These are phyloP conservation scores for Aselliscus stoliczkanus DNA, from an alignment of 2,797 vertebrate species.

Conservation along the genomic window DNA sequence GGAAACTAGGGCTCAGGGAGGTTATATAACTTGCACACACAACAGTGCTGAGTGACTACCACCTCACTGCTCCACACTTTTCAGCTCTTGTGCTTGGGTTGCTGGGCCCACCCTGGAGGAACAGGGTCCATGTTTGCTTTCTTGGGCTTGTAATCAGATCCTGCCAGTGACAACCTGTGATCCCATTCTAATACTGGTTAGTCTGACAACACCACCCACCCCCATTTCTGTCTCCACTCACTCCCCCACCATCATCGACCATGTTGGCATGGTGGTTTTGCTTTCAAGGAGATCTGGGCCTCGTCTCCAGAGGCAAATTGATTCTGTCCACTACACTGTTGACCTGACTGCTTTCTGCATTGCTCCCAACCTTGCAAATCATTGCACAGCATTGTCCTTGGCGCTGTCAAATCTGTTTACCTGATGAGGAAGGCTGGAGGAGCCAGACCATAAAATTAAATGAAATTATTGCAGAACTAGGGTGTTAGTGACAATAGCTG, in stretches of 20 bases:
- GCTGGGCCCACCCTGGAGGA: background rate
- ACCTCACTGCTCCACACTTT: background rate
- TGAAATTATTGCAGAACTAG: conserved; percentile 60
- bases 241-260: background rate
- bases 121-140: background rate
- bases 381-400: conserved; percentile 40
- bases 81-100: background rate
- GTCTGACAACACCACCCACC: rapidly evolving
- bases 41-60: background rate
- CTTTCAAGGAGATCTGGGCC: background rate
- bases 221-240: too few relatives aligned
- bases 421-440: conserved; percentile 64
- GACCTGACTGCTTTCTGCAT: conserved; percentile 2
- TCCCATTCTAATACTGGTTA: rapidly evolving
- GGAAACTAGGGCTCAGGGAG: background rate
- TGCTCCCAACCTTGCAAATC: conserved; percentile 56
- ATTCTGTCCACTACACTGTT: background rate
- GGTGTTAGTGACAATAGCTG: conserved; percentile 61
- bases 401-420: conserved; percentile 59
- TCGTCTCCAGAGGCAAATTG: background rate
- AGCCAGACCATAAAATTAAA: conserved; percentile 72
- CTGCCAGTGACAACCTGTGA: too few relatives aligned
- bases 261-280: background rate
- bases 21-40: background rate
- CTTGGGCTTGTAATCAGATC: background rate